These are phyloP conservation scores for Drosophila siamana DNA, from an alignment of 2,888 invertebrate species.

Conservation along the genomic window DNA sequence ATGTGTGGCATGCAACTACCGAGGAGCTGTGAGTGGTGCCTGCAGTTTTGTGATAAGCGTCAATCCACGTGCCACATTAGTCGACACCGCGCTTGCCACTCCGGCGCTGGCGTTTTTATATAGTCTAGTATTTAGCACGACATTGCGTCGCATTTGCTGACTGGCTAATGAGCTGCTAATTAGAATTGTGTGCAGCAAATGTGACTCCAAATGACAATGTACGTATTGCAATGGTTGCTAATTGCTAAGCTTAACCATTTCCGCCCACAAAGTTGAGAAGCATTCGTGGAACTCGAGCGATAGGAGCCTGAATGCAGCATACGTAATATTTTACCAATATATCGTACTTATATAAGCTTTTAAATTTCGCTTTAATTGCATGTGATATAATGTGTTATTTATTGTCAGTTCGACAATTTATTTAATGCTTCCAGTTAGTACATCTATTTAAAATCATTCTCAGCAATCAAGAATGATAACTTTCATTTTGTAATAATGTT, in stretches of 20 bases:
- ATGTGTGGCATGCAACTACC: neutral
- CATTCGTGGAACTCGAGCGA: neutral
- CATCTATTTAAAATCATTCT: too few relatives aligned
- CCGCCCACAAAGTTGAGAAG: neutral
- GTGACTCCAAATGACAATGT: constrained; percentile 44
- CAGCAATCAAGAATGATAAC: too few relatives aligned
- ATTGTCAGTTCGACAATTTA: too few relatives aligned
- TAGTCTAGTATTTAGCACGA: neutral
- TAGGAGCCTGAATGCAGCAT: neutral
- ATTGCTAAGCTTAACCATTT: constrained; percentile 17
- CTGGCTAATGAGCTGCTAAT: constrained; percentile 75
- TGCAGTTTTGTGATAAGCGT: constrained; percentile 71
- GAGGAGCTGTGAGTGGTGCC: constrained; percentile 24
- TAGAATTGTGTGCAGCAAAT: constrained; percentile 54
- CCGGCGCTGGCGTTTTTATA: too few relatives aligned
- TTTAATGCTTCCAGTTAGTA: too few relatives aligned
- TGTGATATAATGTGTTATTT: neutral
- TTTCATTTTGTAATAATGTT: too few relatives aligned
- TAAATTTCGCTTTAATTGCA: neutral
- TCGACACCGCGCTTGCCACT: neutral
- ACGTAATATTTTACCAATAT: neutral
- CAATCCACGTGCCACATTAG: constrained; percentile 48
- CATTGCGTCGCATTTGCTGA: constrained; percentile 60
- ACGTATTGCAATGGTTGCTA: constrained; percentile 16
- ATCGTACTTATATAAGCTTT: neutral